Conservation (phyloP, 2,797 vertebrate genomes). For the Choloepus didactylus region DNA sequence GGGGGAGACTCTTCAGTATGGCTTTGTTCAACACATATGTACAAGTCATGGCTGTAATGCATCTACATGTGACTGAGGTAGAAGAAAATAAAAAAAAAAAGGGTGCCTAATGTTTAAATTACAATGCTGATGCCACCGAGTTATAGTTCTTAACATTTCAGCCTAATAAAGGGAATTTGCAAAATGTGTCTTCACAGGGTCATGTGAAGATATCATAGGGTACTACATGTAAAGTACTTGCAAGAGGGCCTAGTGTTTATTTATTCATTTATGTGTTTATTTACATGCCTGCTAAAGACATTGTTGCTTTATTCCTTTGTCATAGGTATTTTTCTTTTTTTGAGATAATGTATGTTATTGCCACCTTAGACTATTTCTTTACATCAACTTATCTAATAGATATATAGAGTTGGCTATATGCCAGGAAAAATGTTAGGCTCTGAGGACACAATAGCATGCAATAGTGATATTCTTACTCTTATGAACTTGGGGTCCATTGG, state of each 20-base stretch:
- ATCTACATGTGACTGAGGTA: not conserved
- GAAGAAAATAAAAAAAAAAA: not conserved
- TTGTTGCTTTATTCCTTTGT: not conserved
- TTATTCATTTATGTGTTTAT: not conserved
- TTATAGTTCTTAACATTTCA: not conserved
- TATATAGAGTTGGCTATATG: not conserved
- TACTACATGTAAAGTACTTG: not conserved
- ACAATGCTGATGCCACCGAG: not conserved
- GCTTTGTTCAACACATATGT: not conserved
- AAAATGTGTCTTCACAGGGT: not conserved
- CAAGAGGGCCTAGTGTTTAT: not conserved
- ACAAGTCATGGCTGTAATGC: not conserved
- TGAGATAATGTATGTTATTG: not conserved
- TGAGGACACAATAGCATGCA: not conserved
- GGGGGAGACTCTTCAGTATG: too few species aligned
- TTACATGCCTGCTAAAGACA: too few species aligned
- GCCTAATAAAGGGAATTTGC: constrained; percentile 33
- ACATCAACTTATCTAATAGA: not conserved
- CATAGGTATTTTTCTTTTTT: not conserved
- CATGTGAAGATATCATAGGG: not conserved
- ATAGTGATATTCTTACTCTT: not conserved
- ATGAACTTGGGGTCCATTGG: not conserved
- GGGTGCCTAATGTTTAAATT: not conserved
- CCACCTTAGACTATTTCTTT: not conserved
- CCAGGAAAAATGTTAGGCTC: not conserved